Evolutionary conservation across 2,113 vertebrate genomes (phyloP).

Genomic region (Crocuta crocuta): DNA sequence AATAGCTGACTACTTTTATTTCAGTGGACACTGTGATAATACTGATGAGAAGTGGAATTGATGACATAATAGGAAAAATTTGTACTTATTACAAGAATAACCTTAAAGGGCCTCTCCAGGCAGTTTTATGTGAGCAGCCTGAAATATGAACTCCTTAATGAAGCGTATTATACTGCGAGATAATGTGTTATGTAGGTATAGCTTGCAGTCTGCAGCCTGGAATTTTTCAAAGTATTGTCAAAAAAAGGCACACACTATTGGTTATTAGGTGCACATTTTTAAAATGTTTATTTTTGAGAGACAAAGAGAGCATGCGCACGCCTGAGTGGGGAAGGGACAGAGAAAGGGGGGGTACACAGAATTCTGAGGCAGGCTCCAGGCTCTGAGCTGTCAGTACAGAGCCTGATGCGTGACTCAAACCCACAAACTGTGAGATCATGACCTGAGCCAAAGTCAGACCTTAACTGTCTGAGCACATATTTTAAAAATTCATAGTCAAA

Average conservation of each 20-base stretch:
- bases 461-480: neutral
- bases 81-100: conserved; percentile 36
- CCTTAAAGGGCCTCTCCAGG: neutral
- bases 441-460: no score
- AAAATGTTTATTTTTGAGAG: no score
- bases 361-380: no score
- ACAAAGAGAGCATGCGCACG: no score
- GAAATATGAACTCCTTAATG: conserved; percentile 46
- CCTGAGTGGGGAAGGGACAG: no score
- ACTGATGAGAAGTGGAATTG: neutral
- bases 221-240: neutral
- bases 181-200: neutral
- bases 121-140: conserved; percentile 6
- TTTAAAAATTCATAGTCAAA: conserved; percentile 3
- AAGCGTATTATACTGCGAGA: neutral
- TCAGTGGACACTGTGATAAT: neutral
- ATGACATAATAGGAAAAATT: conserved; percentile 13
- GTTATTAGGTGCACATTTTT: neutral
- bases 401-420: no score
- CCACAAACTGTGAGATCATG: no score
- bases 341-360: no score
- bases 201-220: neutral
- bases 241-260: neutral
- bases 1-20: conserved; percentile 32
- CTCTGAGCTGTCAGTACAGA: no score